Base-by-base conservation (phyloP, 2,797 vertebrate genomes). In the Brachyalestes nurse region DNA sequence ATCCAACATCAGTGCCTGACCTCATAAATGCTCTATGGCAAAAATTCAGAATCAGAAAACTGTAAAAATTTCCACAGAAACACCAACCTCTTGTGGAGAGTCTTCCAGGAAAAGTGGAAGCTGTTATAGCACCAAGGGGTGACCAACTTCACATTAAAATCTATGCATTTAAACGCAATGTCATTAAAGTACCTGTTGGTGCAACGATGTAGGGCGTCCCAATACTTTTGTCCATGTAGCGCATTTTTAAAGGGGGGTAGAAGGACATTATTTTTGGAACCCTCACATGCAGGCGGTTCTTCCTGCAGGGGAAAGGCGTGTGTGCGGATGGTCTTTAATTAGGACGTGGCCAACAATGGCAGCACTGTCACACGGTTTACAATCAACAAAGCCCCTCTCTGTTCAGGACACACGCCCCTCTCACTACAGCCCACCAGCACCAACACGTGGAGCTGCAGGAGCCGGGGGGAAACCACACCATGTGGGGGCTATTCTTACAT, bases 321-420 rank as follows among this genome's bases (percentile, higher is more conserved):
- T 66, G 73, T 70, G 25, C 16, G 69, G 71, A 77, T 74, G 72
- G 82, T 83, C 81, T 80, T 60, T 69, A 79, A 81, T 80, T 84
- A 71, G 81, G 82, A 81, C 86, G 75, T 84, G 74, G 87, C 88
- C 86, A 85, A 91, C 90, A 92, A 90, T 90, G 86, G 64, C 55
- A 75, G 19, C 85, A 90, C 89, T 90, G 91, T 92, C 87, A 87
- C 80, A 86, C 38, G 79, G 84, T 81, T 86, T 78, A 89, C 90
- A 91, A 88, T 89, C 86, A 85, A 93, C 93, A 94, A 93, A 93
- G 86, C 89, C 76, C 76, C 62, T 72, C 84, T 88, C 81, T 94
- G 92, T 93, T 87, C 75, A 92, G 78, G 92, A 91, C 17, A 94
- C 91, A 85, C 94, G 94, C 42, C 62, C 38, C 62, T n/a, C 34